Evolutionary conservation across 2,888 invertebrate genomes (phyloP).

Genomic region (Rhogogaster chlorosoma): DNA sequence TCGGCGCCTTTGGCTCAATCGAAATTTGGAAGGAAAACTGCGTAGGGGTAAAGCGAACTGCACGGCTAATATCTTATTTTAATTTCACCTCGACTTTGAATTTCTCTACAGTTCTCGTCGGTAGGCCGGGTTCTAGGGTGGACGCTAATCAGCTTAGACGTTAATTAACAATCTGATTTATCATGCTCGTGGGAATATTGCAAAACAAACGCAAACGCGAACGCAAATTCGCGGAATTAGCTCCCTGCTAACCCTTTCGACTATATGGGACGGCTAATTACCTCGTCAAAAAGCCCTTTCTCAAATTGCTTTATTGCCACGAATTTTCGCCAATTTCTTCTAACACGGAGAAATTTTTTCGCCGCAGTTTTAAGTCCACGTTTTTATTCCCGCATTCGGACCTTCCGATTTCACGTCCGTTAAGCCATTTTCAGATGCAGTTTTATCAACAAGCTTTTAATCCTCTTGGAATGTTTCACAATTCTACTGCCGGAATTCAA

Average conservation of each 20-base stretch:
- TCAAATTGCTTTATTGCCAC: not conserved
- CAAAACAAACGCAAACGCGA: not conserved
- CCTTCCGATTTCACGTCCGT: not conserved
- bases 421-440: not conserved
- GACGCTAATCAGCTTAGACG: slow-evolving; percentile 25
- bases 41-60: not conserved
- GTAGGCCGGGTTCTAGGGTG: not conserved
- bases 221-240: not conserved
- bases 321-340: not conserved
- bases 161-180: slow-evolving; percentile 33
- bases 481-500: not conserved
- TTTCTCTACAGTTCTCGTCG: not conserved
- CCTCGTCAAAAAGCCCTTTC: slow-evolving; percentile 22
- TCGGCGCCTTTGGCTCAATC: not conserved
- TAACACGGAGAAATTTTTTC: not conserved
- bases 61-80: slow-evolving; percentile 4
- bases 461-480: not conserved
- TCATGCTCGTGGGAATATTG: not conserved
- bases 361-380: not conserved
- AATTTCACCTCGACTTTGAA: not conserved
- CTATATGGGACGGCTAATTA: not conserved
- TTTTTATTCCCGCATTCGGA: not conserved
- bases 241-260: not conserved
- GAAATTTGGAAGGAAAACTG: not conserved
- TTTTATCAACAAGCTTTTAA: not conserved